These are phyloP conservation scores for Tetragonula carbonaria DNA, from an alignment of 2,888 invertebrate species.

Conservation along the genomic window DNA sequence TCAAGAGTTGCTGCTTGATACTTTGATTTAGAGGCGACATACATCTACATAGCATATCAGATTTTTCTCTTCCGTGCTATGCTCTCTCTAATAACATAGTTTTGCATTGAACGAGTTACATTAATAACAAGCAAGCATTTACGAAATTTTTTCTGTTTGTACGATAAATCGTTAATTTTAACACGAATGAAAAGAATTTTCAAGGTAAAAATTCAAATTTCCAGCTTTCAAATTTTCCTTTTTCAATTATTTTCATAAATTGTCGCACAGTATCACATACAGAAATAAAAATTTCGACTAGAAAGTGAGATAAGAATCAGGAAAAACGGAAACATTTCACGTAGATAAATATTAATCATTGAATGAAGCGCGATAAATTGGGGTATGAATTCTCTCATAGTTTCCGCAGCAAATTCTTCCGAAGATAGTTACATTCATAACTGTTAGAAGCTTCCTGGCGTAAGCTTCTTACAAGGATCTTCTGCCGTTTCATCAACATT, in stretches of 20 bases:
- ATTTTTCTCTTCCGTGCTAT: neutral
- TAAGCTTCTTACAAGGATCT: constrained; percentile 26
- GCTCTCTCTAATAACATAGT: neutral
- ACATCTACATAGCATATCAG: neutral
- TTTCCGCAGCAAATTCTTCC: neutral
- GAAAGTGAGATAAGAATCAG: neutral
- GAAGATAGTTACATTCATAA: neutral
- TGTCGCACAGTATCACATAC: neutral
- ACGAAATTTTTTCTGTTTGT: neutral
- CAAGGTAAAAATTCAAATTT: neutral
- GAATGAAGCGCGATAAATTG: neutral
- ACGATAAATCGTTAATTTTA: neutral
- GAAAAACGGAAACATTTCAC: neutral
- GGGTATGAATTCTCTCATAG: neutral
- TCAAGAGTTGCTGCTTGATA: neutral
- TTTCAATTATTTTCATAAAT: neutral
- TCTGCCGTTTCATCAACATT: constrained; percentile 16
- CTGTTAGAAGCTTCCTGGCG: neutral
- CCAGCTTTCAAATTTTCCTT: no score
- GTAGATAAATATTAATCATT: neutral
- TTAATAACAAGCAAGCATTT: neutral
- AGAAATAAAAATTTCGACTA: neutral
- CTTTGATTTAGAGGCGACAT: no score
- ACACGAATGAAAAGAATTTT: neutral
- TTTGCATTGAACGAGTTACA: neutral